Evolutionary conservation across 2,113 vertebrate species (phyloP).

Genomic region (Antennarius striatus): DNA sequence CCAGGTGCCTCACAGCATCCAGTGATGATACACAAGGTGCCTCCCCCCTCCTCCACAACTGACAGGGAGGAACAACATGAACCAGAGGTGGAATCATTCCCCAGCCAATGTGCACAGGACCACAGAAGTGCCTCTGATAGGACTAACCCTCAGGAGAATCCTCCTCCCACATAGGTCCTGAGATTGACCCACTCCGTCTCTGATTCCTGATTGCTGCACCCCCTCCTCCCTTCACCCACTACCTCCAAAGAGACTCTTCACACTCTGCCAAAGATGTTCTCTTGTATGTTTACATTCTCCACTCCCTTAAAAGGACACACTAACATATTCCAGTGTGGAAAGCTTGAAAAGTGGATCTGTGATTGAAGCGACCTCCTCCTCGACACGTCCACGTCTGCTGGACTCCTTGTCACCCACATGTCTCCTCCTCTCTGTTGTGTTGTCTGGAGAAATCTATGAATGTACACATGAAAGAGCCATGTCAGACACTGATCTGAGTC

Average conservation of each 20-base stretch:
- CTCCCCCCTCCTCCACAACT: constrained; percentile 27
- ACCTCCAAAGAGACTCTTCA: constrained; percentile 79
- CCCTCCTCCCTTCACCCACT: constrained; percentile 64
- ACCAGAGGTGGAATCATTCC: constrained; percentile 28
- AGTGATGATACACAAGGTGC: constrained; percentile 63
- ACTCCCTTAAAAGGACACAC: constrained; percentile 50
- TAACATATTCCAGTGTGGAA: constrained; percentile 22
- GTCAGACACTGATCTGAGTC: constrained; percentile 43
- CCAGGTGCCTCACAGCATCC: constrained; percentile 42
- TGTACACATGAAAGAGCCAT: constrained; percentile 67
- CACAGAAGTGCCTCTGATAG: constrained; percentile 72
- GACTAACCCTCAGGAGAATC: constrained; percentile 76
- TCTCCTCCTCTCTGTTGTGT: constrained; percentile 29
- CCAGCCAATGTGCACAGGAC: constrained; percentile 44
- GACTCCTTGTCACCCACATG: not conserved
- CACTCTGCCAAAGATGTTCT: constrained; percentile 80
- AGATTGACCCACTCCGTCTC: constrained; percentile 25
- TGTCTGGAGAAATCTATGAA: constrained; percentile 61
- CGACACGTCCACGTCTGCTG: constrained; percentile 31
- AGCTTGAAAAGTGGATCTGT: not conserved
- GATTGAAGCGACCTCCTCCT: constrained; percentile 39
- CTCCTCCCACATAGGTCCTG: constrained; percentile 61
- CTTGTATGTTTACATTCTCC: constrained; percentile 77
- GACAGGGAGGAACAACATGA: constrained; percentile 50
- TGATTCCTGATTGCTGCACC: constrained; percentile 35